Base-by-base conservation (phyloP, 1,140 invertebrate species). In the Hirudo medicinalis region DNA sequence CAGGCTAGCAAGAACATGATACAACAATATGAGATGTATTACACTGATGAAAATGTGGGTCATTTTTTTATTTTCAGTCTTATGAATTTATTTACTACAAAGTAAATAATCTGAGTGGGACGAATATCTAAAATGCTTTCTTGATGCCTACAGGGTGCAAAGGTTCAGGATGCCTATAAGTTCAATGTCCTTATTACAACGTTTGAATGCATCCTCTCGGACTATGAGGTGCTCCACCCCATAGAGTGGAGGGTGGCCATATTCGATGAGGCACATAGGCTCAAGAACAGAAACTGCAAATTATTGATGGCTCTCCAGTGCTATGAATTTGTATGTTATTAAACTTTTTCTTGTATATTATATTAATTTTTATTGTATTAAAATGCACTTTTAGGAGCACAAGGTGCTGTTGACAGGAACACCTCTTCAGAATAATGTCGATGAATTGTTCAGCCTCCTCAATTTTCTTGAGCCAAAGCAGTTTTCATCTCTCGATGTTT, bases 241-340 rank as follows among this genome's bases (percentile, higher is more conserved):
- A 96, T 99, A 76, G 92, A 92, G 78, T 99, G 94, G 94, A 84
- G 94, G 67, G 85, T 94, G 67, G 94, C 92, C 79, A 91, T 99
- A 15, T 99, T 99, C 78, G 97, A 99, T 82, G 97, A 99, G 85
- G 97, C 97, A 54, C 97, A 99, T 85, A 85, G 97, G 76, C 83
- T 99, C 27, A 99, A 99, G 83, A 99, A 99, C 84, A 87, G 94
- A 75, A 98, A 99, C 81, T 99, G 96, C 80, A 97, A 99, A 84
- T 84, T 99, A n/a, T 84, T 99, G 27, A 94, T 98, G 85, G 95
- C 96, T 15, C 84, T 99, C 25, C 83, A 91, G 40, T 88, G 94
- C 78, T 86, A 99, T 68, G 91, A 91, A 83, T 85, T 99, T 77
- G 85, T 85, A 76, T 68, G 27, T 68, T n/a, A 13, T 29, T 19